Evolutionary conservation across 2,797 vertebrate genomes (phyloP).

Genomic region (Pygocentrus nattereri): DNA sequence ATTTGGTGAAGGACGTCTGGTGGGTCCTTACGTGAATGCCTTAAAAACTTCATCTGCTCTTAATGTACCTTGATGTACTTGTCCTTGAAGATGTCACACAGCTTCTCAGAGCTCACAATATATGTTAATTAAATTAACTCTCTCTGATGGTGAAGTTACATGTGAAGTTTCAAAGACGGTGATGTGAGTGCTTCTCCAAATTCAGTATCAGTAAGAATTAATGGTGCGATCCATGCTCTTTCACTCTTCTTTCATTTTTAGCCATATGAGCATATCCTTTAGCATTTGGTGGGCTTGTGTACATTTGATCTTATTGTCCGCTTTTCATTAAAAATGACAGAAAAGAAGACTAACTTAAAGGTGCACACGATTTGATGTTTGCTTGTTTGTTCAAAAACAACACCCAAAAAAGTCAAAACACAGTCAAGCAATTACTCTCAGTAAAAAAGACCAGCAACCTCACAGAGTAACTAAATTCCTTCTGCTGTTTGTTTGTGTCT

Average conservation of each 20-base stretch:
- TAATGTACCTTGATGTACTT: background rate
- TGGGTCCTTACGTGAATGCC: background rate
- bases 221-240: no score
- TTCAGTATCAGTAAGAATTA: background rate
- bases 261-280: background rate
- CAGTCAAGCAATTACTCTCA: background rate
- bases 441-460: slow-evolving; percentile 21
- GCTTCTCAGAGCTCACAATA: no score
- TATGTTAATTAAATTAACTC: background rate
- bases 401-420: background rate
- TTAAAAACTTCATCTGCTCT: background rate
- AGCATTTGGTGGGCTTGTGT: background rate
- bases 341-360: background rate
- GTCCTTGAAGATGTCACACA: background rate
- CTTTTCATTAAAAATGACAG: background rate
- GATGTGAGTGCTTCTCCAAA: background rate
- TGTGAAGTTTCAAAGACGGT: background rate
- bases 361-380: background rate
- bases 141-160: background rate
- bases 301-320: background rate
- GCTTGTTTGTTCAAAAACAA: background rate
- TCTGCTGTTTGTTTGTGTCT: slow-evolving; percentile 66
- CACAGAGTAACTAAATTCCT: slow-evolving; percentile 51
- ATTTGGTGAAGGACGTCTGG: background rate
- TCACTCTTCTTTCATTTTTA: background rate